A percentile compares a stretch with the other conserved stretches of the same genome.
These are phyloP conservation scores for Gymnosoma rotundatum DNA, from an alignment of 2,888 invertebrate species.

Conservation along the genomic window DNA sequence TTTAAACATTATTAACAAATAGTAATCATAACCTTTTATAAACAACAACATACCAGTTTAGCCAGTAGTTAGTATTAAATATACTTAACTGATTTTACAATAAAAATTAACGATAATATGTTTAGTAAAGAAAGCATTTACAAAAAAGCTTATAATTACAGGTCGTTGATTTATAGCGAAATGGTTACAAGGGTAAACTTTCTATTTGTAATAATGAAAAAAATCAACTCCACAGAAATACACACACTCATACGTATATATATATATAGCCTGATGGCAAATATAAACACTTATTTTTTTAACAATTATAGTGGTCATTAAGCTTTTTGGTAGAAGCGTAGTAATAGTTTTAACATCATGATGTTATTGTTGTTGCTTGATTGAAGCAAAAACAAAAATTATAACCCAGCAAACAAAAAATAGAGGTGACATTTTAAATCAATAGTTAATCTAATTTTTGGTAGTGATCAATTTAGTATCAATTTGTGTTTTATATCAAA, in stretches of 20 bases:
- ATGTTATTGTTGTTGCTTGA: conserved; percentile 8
- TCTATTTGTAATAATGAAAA: conserved; percentile 52
- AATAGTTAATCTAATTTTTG: too few relatives aligned
- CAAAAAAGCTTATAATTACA: conserved; percentile 48
- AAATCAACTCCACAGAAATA: background rate
- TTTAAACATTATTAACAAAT: background rate
- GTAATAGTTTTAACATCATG: conserved; percentile 1
- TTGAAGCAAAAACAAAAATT: too few relatives aligned
- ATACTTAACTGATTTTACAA: conserved; percentile 33
- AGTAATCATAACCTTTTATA: too few relatives aligned
- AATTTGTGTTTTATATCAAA: too few relatives aligned
- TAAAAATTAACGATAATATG: conserved; percentile 13
- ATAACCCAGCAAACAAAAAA: too few relatives aligned
- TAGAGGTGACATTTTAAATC: too few relatives aligned
- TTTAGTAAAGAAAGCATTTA: background rate
- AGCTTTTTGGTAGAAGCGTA: conserved; percentile 2
- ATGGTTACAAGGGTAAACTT: conserved; percentile 70
- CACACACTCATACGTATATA: too few relatives aligned
- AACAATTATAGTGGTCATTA: conserved; percentile 32
- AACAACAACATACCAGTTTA: background rate
- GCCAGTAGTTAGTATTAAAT: background rate
- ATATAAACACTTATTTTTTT: background rate
- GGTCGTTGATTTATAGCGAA: conserved; percentile 63
- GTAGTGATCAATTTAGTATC: too few relatives aligned
- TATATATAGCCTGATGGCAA: background rate